Evolutionary conservation across 2,797 vertebrate species (phyloP), one percentile per base, ranked within the genome.

Genomic region (Sebastes aleutianus): DNA sequence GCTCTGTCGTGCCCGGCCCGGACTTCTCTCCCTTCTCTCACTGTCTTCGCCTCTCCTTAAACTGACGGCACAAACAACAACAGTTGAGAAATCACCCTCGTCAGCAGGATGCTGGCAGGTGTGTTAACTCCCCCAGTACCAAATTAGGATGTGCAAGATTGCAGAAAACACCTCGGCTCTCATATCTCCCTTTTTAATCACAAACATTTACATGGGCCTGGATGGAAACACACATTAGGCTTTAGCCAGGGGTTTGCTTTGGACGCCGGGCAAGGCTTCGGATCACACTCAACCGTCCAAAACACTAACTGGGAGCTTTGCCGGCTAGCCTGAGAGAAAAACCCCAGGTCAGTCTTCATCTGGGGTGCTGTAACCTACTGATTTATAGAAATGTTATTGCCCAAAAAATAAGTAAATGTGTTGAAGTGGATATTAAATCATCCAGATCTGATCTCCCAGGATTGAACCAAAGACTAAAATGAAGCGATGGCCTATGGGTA

Each of bases 81-180:
- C 94, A 94, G 89, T 93, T 89, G 93, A 92, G 89, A 97, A 97
- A 97, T 95, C 93, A 93, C 89, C 89, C 89, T 94, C 91, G 97
- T 99, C 98, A 98, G 97, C 97, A 97, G 92, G 79, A 93, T 95
- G 91, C 93, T 96, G 97, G 97, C 98, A 98, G 97, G 97, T 97
- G 97, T 92, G 96, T 95, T 96, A 95, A 96, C 96, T 97, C 97
- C 96, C 96, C 90, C 89, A 96, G 96, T 96, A 95, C 95, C 96
- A 95, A 96, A 96, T 97, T 95, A 97, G 92, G 95, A 96, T 95
- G 93, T 95, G 95, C 94, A 92, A 96, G 94, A 96, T 96, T 92
- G 94, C 96, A 95, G 92, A 95, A 96, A 65, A 94, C 70, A 83
- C 89, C 92, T 92, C 84, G 22, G 83, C 89, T 89, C 88, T 94